These are phyloP conservation scores for Marronus borbonicus DNA, from an alignment of 2,888 invertebrate species.

Conservation along the genomic window DNA sequence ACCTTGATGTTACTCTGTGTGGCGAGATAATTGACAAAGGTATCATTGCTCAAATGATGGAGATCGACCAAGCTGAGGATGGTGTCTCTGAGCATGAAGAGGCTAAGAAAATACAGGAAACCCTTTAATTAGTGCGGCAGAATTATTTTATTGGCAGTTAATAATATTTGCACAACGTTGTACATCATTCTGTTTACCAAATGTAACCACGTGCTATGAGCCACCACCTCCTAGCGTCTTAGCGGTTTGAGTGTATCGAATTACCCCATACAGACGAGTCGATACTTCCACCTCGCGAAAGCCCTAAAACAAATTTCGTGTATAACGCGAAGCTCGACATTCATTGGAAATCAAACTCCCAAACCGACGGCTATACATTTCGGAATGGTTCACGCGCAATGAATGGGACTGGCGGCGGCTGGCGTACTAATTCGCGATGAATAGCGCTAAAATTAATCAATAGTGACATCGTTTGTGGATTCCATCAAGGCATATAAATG, in stretches of 20 bases:
- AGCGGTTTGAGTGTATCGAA: neutral
- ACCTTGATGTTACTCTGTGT: too few species aligned
- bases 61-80: too few species aligned
- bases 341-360: slow-evolving; percentile 27
- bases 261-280: neutral
- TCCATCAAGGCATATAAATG: slow-evolving; percentile 3
- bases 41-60: too few species aligned
- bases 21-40: too few species aligned
- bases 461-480: slow-evolving; percentile 38
- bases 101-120: too few species aligned
- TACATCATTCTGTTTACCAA: too few species aligned
- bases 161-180: too few species aligned
- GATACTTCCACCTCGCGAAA: neutral
- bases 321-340: slow-evolving; percentile 13
- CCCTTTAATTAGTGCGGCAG: too few species aligned
- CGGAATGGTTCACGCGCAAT: neutral
- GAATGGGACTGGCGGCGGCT: neutral
- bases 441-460: slow-evolving; percentile 46
- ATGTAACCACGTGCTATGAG: too few species aligned
- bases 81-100: too few species aligned
- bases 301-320: slow-evolving; percentile 35
- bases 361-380: slow-evolving; percentile 18
- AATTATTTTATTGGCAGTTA: too few species aligned
- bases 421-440: slow-evolving; percentile 39
- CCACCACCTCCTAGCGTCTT: too few species aligned